A percentile compares a stretch with the other conserved stretches of the same genome.
phyloP scores from a whole-genome alignment of 2,888 invertebrate species.

The Latheticus oryzae region DNA sequence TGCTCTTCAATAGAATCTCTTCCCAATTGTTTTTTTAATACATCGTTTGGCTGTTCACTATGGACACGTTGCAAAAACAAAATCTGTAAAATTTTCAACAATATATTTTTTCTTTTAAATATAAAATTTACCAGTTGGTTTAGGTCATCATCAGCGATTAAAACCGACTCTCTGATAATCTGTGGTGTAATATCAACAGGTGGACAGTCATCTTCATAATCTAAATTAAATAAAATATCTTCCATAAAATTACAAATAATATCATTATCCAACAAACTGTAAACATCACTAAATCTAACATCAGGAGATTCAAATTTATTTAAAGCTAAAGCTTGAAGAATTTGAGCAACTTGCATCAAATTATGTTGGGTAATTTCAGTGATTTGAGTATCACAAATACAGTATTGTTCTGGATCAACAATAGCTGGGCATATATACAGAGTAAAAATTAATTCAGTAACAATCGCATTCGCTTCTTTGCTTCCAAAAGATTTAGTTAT shows the following conservation, averaged over 20 bases:
- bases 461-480: slow-evolving; percentile 74
- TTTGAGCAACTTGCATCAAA: slow-evolving; percentile 90
- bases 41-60: slow-evolving; percentile 48
- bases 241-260: slow-evolving; percentile 84
- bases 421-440: slow-evolving; percentile 97
- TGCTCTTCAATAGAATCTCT: slow-evolving; percentile 52
- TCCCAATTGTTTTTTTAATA: slow-evolving; percentile 46
- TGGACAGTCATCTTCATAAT: slow-evolving; percentile 63
- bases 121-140: slow-evolving; percentile 68
- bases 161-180: slow-evolving; percentile 73
- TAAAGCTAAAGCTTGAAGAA: slow-evolving; percentile 90
- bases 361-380: slow-evolving; percentile 92
- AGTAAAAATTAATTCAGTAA: slow-evolving; percentile 93
- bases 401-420: slow-evolving; percentile 94
- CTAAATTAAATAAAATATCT: slow-evolving; percentile 67
- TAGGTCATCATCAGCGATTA: slow-evolving; percentile 77
- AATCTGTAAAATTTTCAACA: slow-evolving; percentile 51
- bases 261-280: slow-evolving; percentile 82
- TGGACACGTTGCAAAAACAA: slow-evolving; percentile 68
- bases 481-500: slow-evolving; percentile 72
- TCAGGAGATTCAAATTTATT: slow-evolving; percentile 85
- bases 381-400: slow-evolving; percentile 92
- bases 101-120: neutral
- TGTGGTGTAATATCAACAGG: slow-evolving; percentile 66
- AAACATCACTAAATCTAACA: slow-evolving; percentile 78